phyloP scores from a whole-genome alignment of 1,140 invertebrate genomes.

The Hypothenemus hampei region DNA sequence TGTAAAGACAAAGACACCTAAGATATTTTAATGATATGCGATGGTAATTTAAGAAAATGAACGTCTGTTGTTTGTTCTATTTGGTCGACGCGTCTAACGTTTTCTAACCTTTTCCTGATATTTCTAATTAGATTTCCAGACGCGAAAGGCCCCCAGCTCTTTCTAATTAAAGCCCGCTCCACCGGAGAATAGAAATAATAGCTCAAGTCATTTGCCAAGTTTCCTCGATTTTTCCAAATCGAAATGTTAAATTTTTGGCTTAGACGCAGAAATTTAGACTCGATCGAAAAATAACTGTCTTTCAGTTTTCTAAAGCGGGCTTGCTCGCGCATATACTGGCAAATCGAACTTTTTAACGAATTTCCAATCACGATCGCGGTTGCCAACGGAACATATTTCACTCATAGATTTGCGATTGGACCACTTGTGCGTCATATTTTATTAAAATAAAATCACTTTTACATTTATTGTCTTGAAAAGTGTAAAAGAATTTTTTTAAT shows the following conservation, averaged over 20 bases:
- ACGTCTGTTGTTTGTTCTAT: too few relatives aligned
- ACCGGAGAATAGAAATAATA: conserved; percentile 24
- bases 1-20: too few relatives aligned
- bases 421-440: not conserved
- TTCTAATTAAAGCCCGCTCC: conserved; percentile 27
- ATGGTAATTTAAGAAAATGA: too few relatives aligned
- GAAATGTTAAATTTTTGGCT: conserved; percentile 28
- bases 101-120: conserved; percentile 28
- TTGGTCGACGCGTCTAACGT: conserved; percentile 4
- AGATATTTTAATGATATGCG: too few relatives aligned
- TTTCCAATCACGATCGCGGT: not conserved
- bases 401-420: not conserved
- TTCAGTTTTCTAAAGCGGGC: too few relatives aligned
- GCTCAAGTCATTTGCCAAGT: conserved; percentile 23
- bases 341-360: not conserved
- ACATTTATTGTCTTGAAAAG: too few relatives aligned
- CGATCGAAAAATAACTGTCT: conserved; percentile 24
- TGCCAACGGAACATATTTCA: not conserved
- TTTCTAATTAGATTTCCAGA: conserved; percentile 27
- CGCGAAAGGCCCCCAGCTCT: conserved; percentile 12
- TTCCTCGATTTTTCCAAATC: conserved; percentile 27
- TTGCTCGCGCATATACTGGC: not conserved
- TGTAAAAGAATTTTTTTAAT: too few relatives aligned
- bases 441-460: too few relatives aligned
- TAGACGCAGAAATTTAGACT: conserved; percentile 22